These are phyloP conservation scores for Talpa occidentalis DNA, from an alignment of 2,113 vertebrate species.

Conservation along the genomic window DNA sequence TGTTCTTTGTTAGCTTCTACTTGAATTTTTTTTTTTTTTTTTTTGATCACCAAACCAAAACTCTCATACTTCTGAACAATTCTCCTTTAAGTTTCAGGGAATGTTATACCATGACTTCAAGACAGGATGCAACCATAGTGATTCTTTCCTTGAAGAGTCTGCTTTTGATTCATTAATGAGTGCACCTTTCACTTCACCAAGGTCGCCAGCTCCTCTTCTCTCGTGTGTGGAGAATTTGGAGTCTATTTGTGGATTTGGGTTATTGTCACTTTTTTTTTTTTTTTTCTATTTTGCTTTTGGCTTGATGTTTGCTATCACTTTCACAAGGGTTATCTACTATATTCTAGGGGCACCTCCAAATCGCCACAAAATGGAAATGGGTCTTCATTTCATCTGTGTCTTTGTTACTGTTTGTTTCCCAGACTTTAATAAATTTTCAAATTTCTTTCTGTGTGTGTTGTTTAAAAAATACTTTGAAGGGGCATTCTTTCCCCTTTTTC, in stretches of 20 bases:
- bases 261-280: neutral
- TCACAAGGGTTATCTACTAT: neutral
- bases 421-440: constrained; percentile 21
- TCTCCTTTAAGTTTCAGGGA: constrained; percentile 27
- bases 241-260: neutral
- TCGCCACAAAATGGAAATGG: neutral
- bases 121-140: neutral
- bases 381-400: neutral
- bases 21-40: no score
- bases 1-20: constrained; percentile 72
- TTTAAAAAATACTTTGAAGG: constrained; percentile 37
- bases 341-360: neutral
- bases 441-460: constrained; percentile 32
- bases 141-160: constrained; percentile 13
- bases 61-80: neutral
- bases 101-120: constrained; percentile 47
- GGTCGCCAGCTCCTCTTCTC: neutral
- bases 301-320: neutral
- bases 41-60: constrained; percentile 55
- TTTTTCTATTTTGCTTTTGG: neutral
- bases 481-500: neutral
- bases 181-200: neutral
- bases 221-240: neutral
- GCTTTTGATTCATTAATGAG: neutral
- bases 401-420: neutral